Base-by-base conservation (phyloP, 1,140 invertebrate genomes). In the Caenorhabditis tropicalis region DNA sequence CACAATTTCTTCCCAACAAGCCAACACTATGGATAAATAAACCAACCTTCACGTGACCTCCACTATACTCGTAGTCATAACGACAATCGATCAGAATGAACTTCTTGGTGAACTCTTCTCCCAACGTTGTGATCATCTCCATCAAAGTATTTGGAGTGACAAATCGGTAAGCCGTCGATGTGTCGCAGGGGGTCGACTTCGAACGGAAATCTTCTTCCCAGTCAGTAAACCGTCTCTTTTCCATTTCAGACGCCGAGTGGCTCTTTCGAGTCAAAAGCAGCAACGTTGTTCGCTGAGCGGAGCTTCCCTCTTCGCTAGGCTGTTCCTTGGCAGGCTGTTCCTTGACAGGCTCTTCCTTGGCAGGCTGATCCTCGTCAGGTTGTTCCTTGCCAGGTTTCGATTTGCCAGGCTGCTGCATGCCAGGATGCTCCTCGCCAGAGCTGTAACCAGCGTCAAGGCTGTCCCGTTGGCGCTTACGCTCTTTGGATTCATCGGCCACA, bases 41-140 rank as follows among this genome's bases (percentile, higher is more conserved):
- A 58, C 53, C 3, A 58, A 70, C 60, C 60, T 70, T 70, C 5
- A 70, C n/a, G n/a, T 36, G 31, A 3, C 60, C 60, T 70, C 60
- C 60, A 70, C 0, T 36, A n/a, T 27, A 70, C n/a, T 70, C 60
- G 31, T 70, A 70, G 6, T 4, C 12, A n/a, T 36, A 70, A 19
- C 60, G 31, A 19, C 60, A 70, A 39, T 70, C 60, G 9, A 36
- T 19, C 1, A 70, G 60, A 1, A 36, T 19, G 39, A n/a, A 70
- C 21, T 70, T 70, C 60, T 70, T 5, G 0, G n/a, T 4, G 19
- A 70, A 70, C 31, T 70, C 60, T 2, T 36, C 19, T n/a, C 21
- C 10, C 9, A 16, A 16, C 16, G 39, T 33, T 7, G 5, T 24
- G 12, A 19, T 4, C 60, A 70, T 33, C 39, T 36, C n/a, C 4